A percentile compares a stretch with the other conserved stretches of the same genome.
Conservation (phyloP, 2,113 vertebrate genomes). For the Oplegnathus fasciatus region DNA sequence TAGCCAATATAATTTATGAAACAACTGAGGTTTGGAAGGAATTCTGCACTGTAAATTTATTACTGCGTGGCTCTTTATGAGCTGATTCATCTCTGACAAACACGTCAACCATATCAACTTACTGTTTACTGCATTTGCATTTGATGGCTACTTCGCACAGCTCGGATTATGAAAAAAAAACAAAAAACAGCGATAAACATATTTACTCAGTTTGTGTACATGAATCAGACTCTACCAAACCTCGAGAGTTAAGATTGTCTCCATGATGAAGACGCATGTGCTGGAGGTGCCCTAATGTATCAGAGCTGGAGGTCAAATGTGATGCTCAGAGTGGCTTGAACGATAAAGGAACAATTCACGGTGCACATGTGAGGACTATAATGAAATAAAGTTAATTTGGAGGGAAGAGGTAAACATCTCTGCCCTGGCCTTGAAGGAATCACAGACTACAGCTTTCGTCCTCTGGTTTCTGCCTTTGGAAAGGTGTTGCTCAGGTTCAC, state of each 20-base stretch:
- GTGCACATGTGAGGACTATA: not conserved
- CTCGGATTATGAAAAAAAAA: not conserved
- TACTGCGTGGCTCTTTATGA: slow-evolving; percentile 7
- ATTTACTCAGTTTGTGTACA: slow-evolving; percentile 4
- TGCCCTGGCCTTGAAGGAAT: not conserved
- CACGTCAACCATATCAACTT: slow-evolving; percentile 25
- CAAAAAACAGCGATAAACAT: not conserved
- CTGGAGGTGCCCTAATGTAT: not conserved
- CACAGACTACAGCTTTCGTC: not conserved
- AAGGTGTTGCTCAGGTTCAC: slow-evolving; percentile 16
- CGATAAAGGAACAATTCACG: not conserved
- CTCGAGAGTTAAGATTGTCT: not conserved
- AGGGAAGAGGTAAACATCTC: not conserved
- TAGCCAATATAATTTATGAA: slow-evolving; percentile 18
- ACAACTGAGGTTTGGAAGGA: slow-evolving; percentile 26
- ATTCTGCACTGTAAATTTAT: slow-evolving; percentile 23
- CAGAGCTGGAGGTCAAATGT: not conserved
- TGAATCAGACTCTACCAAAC: slow-evolving; percentile 10
- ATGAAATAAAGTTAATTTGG: not conserved
- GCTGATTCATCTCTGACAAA: slow-evolving; percentile 42
- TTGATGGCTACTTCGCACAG: slow-evolving; percentile 1
- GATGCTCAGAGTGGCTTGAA: not conserved
- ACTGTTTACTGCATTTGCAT: slow-evolving; percentile 39
- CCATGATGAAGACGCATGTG: not conserved
- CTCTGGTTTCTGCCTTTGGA: slow-evolving; percentile 1